Conservation (phyloP, 2,797 vertebrate species). For the Halcyon smyrnensis region DNA sequence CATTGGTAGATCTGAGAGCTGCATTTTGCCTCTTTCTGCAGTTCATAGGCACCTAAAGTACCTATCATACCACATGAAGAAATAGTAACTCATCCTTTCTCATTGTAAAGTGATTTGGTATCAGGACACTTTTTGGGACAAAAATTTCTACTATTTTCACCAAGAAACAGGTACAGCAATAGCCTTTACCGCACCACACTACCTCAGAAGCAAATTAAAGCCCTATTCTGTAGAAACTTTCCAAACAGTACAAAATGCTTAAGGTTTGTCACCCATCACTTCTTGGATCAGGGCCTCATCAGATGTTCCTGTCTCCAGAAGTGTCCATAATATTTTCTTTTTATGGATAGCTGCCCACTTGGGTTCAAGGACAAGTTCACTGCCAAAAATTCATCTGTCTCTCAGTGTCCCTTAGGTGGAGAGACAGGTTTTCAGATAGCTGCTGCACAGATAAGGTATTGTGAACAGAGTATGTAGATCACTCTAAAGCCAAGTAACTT, state of each 20-base stretch:
- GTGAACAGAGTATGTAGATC: neutral
- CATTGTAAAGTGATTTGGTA: neutral
- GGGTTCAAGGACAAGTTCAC: neutral
- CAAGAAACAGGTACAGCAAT: neutral
- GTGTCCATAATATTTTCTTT: neutral
- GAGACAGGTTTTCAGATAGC: neutral
- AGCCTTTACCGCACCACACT: neutral
- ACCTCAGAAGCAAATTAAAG: neutral
- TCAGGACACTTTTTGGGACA: accelerated
- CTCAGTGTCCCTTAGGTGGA: neutral
- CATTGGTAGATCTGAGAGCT: neutral
- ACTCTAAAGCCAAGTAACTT: neutral
- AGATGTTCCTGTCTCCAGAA: neutral
- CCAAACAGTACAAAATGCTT: neutral
- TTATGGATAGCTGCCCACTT: neutral
- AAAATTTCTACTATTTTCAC: neutral
- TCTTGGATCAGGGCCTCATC: neutral
- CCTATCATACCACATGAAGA: accelerated
- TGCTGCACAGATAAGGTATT: neutral
- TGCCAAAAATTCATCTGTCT: neutral
- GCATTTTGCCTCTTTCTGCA: neutral
- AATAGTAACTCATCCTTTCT: neutral
- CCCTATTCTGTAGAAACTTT: neutral
- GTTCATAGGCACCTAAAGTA: neutral
- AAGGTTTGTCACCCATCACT: neutral